phyloP scores from a whole-genome alignment of 2,888 invertebrate species.

The Drosophila rubida region DNA sequence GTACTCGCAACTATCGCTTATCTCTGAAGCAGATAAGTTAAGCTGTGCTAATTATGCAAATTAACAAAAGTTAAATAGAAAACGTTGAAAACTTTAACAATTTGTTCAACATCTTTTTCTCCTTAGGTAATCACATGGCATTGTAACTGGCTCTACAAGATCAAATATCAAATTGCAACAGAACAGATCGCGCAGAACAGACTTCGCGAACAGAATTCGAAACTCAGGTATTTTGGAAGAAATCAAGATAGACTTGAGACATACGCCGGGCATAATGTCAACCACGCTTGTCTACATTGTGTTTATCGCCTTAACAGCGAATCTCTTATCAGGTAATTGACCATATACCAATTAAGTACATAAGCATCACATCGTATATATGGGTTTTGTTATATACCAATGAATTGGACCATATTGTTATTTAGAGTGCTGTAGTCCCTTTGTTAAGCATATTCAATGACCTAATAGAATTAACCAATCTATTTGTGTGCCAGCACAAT shows the following conservation, averaged over 20 bases:
- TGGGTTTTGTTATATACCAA: neutral
- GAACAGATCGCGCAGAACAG: slow-evolving; percentile 2
- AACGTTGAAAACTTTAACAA: slow-evolving; percentile 1
- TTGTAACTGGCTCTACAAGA: slow-evolving; percentile 14
- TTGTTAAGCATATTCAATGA: slow-evolving; percentile 34
- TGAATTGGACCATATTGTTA: slow-evolving; percentile 3
- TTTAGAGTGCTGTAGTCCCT: slow-evolving; percentile 1
- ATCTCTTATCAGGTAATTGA: slow-evolving; percentile 82
- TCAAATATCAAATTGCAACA: slow-evolving; percentile 30
- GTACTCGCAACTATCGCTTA: neutral
- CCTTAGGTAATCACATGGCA: slow-evolving; percentile 22
- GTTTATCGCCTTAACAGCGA: slow-evolving; percentile 73
- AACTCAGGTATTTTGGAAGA: slow-evolving; percentile 5
- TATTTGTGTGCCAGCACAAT: slow-evolving; percentile 24
- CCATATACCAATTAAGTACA: slow-evolving; percentile 1
- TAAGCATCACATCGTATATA: neutral
- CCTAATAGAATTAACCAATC: slow-evolving; percentile 22
- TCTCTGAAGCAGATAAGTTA: neutral
- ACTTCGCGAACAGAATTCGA: slow-evolving; percentile 1
- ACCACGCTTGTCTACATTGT: slow-evolving; percentile 63
- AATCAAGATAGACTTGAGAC: slow-evolving; percentile 1
- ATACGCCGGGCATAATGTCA: slow-evolving; percentile 49
- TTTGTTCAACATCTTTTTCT: neutral
- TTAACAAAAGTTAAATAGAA: neutral
- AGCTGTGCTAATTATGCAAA: slow-evolving; percentile 5